Conservation (phyloP, 2,113 vertebrate genomes). For the Rafetus swinhoei region DNA sequence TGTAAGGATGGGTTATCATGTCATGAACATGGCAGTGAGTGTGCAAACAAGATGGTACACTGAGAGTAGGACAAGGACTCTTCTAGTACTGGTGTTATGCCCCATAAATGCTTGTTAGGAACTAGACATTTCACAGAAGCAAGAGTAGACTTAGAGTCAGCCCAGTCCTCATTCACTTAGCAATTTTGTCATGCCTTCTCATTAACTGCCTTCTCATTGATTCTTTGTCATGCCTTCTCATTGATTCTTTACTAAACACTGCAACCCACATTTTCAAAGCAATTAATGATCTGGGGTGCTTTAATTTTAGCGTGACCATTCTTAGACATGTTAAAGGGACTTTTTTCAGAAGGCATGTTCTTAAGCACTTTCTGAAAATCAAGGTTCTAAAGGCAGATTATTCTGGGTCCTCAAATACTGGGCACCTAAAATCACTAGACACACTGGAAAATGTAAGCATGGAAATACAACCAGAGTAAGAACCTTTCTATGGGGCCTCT, state of each 20-base stretch:
- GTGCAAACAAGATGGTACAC: neutral
- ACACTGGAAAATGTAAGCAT: too few species aligned
- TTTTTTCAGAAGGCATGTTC: too few species aligned
- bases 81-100: neutral
- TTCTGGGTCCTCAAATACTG: too few species aligned
- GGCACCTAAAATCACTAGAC: too few species aligned
- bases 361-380: too few species aligned
- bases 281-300: accelerated
- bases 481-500: too few species aligned
- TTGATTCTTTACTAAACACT: neutral
- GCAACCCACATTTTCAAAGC: neutral
- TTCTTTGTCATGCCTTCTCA: neutral
- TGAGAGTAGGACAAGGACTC: neutral
- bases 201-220: neutral
- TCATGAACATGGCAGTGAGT: neutral
- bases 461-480: too few species aligned
- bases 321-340: too few species aligned
- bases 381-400: too few species aligned
- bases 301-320: neutral
- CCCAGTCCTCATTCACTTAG: neutral
- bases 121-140: too few species aligned
- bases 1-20: neutral
- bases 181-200: neutral
- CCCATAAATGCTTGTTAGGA: too few species aligned
- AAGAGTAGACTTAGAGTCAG: too few species aligned